A percentile compares a stretch with the other conserved stretches of the same genome.
Conservation (phyloP, 2,888 invertebrate species). For the Parnassius mnemosyne region DNA sequence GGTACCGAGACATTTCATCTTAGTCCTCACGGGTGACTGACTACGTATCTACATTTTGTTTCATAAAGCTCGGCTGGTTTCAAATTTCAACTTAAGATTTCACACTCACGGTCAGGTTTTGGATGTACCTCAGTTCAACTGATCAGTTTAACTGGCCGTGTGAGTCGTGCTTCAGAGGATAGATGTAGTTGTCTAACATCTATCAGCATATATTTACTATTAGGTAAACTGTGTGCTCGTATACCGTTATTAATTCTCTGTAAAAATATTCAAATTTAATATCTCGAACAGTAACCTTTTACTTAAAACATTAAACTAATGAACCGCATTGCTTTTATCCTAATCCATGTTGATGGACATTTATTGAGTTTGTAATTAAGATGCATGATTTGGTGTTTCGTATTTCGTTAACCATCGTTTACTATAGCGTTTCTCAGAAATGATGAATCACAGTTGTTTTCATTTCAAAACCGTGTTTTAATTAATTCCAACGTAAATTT, state of each 20-base stretch:
- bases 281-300: no score
- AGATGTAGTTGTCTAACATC: no score
- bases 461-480: slow-evolving; percentile 34
- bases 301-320: background rate
- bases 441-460: slow-evolving; percentile 34
- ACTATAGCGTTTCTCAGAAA: slow-evolving; percentile 40
- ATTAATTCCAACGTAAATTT: slow-evolving; percentile 28
- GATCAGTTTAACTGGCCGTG: no score
- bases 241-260: no score
- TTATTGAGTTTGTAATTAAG: slow-evolving; percentile 24
- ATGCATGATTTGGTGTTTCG: slow-evolving; percentile 36
- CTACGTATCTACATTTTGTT: background rate
- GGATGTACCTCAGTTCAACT: no score
- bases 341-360: slow-evolving; percentile 22
- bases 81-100: no score
- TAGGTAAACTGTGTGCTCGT: background rate
- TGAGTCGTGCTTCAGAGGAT: no score
- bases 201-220: background rate
- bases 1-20: no score
- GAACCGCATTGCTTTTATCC: background rate
- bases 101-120: no score
- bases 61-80: no score
- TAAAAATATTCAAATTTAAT: background rate
- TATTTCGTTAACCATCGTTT: slow-evolving; percentile 47
- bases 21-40: background rate